Percentiles rank a stretch among this genome's conserved stretches.
phyloP scores from a whole-genome alignment of 2,797 vertebrate genomes.

The Fistularia commersonii region DNA sequence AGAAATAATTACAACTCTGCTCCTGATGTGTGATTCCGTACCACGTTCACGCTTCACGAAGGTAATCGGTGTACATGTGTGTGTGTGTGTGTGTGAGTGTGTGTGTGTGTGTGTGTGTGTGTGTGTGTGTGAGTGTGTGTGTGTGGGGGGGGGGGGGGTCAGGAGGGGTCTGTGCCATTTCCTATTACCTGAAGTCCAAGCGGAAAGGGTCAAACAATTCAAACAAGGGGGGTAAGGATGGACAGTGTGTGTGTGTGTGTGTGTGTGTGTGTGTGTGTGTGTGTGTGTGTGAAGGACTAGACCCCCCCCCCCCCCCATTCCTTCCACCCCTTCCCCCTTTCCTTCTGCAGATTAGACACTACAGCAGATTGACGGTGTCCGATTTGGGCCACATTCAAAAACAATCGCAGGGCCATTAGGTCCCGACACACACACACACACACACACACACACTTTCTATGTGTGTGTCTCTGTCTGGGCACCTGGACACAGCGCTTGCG shows the following conservation, averaged over 20 bases:
- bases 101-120: no score
- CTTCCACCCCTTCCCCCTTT: conserved; percentile 67
- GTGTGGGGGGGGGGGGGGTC: conserved; percentile 78
- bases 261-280: conserved; percentile 31
- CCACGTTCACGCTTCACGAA: conserved; percentile 91
- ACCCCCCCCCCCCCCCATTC: no score
- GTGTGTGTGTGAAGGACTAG: neutral
- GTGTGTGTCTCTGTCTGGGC: no score
- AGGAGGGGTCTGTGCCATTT: conserved; percentile 94
- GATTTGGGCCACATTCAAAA: conserved; percentile 79
- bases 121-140: no score
- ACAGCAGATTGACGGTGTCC: conserved; percentile 91
- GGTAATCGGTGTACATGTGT: no score
- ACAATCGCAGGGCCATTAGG: conserved; percentile 85
- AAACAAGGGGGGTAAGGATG: conserved; percentile 53
- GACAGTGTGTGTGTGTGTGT: conserved; percentile 41
- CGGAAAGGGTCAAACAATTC: conserved; percentile 76
- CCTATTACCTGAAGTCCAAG: conserved; percentile 88
- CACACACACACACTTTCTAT: no score
- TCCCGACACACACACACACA: no score
- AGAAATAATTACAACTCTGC: conserved; percentile 93
- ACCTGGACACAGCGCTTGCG: no score
- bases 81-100: no score
- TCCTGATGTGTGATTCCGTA: conserved; percentile 94
- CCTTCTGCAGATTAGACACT: no score